Evolutionary conservation across 64 coral and sea anemone species (phyloP), one percentile per base, ranked within the genome.

Genomic region (Anthopleura sola): DNA sequence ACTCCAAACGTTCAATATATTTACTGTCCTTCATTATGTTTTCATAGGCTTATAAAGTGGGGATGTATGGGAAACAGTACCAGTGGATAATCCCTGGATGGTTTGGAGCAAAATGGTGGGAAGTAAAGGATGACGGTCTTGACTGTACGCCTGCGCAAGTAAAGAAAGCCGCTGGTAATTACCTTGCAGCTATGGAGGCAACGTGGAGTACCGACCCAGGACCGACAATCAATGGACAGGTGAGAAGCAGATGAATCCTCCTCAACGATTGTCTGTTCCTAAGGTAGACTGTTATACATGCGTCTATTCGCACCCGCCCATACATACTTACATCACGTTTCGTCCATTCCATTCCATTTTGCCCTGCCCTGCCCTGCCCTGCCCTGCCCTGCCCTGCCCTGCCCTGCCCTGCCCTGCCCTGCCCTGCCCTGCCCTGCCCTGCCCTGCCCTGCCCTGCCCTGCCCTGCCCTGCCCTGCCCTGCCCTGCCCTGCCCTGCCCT

Each of bases 31-130:
- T 71, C 33, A 71, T 44, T 53, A 26, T 83, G 11, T 55, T 26
- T 37, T 16, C 75, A 3, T 19, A 95, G 94, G 94, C 90, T 9
- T 92, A 89, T 75, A 68, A 77, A 3, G 26, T 74, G 20, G 76
- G 85, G 2, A 71, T 95, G 78, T 87, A 92, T 79, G 94, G 94
- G 5, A 87, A 48, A 5, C 75, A 87, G 33, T 95, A 95, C 53
- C 85, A 55, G 20, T 95, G 94, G 94, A 69, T 95, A 32, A 85
- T 95, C 36, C 94, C 94, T 68, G 94, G 94, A 6, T 92, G 94
- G 94, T 95, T 89, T 78, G 77, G 57, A 26, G 80, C 50, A 23
- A 47, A 81, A n/a, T 92, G 94, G 94, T 95, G 94, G 94, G 82
- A 86, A 82, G 47, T 36, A 62, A 69, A 36, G 24, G 46, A 88